Evolutionary conservation across 2,797 vertebrate genomes (phyloP), one percentile per base, ranked within the genome.

Genomic region (Gobio occitaniae): DNA sequence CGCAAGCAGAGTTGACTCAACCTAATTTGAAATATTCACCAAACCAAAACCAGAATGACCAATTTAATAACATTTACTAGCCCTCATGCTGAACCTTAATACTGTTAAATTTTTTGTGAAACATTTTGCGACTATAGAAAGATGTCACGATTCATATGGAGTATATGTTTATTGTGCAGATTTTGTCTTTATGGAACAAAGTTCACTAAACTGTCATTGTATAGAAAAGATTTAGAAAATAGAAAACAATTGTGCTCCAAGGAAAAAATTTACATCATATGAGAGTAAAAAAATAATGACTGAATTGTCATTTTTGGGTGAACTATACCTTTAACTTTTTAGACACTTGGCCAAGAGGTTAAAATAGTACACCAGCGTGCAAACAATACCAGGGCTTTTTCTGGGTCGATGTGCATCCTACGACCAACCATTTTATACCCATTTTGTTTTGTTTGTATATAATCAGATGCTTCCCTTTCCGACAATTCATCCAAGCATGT

Each of bases 371-470:
- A 59, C 48, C 61, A 76, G 54, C 17, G 15, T 32, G 75, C 82
- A 69, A 86, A 86, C 80, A 83, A 83, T 84, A 25, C 61, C 3
- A 17, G 48, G 82, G 44, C 54, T 84, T 80, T 50, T 85, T 84
- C 68, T 80, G 65, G 76, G 72, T 78, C n/a, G 41, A 47, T 74
- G 65, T 41, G 79, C 78, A 79, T 89, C 86, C 86, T 78, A 78
- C 69, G 2, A 80, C 81, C 47, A 59, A 74, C 82, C 69, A 52
- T 84, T 83, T 78, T 71, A 82, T 84, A 71, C 85, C 54, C 54
- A 44, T 81, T 87, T 81, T 82, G 86, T 86, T 87, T 86, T 74
- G 84, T 78, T 88, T 77, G 74, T 75, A n/a, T 50, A 86, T 76
- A 88, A 84, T 85, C 80, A 48, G 76, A 78, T 65, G 56, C 68